Base-by-base conservation (phyloP, 2,113 vertebrate genomes). In the Trochalopteron elliotii region DNA sequence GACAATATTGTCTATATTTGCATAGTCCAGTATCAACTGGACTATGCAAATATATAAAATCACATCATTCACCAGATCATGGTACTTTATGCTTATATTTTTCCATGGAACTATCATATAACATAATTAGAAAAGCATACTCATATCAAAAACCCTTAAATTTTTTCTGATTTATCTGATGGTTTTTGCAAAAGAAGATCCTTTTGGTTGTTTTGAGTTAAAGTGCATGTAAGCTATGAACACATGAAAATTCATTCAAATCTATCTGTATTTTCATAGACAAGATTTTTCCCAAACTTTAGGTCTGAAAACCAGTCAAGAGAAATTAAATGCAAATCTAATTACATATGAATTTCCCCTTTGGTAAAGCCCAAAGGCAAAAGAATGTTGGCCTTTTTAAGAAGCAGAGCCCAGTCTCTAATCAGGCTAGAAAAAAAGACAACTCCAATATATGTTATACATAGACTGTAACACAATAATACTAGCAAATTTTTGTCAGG, bases 401-500 rank as follows among this genome's bases (percentile, higher is more conserved):
- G 56, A 64, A 91, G 44, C 21, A 91, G 76, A 76, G 22, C 7
- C 53, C 12, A 15, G 10, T 64, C 39, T 30, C 50, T 35, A 90
- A 90, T 95, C 79, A 90, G 40, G 31, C 28, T 50, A 44, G 77
- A 42, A 67, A 56, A 56, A 84, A 45, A 45, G 68, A 65, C 45
- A 94, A 89, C 49, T 94, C 53, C 94, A 82, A 96, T 93, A 75
- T 85, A 94, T 89, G 49, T 70, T 94, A 52, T 90, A 92, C 76
- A 94, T 91, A 97, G 96, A 96, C 70, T 96, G 82, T 88, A 97
- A 96, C 77, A 94, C 67, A 96, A 96, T 59, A 95, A 28, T 37
- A 89, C 53, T 93, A 96, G 96, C 95, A 96, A 91, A 67, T 96
- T 96, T 97, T 97, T 91, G 82, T 97, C 97, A 98, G 89, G 85